Evolutionary conservation across 2,797 vertebrate species (phyloP).

Genomic region (Enteromius mattozi): DNA sequence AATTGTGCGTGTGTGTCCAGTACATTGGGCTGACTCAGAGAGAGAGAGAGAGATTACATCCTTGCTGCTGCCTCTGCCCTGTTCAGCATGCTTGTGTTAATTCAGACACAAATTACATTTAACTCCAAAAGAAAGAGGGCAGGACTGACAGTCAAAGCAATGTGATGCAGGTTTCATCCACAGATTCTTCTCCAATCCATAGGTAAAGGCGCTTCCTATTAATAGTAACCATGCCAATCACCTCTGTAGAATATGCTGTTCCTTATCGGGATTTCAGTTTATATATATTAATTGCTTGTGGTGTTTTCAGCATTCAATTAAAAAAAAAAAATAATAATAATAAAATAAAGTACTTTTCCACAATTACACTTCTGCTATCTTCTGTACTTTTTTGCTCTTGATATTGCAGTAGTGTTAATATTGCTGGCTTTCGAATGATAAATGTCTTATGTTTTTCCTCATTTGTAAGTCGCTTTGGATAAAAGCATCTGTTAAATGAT

Average conservation of each 20-base stretch:
- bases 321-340: not conserved
- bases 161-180: constrained; percentile 3
- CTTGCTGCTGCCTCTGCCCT: constrained; percentile 30
- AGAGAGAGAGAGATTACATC: not conserved
- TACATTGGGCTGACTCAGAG: constrained; percentile 18
- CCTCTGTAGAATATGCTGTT: not conserved
- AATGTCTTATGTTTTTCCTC: constrained; percentile 21
- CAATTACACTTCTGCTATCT: not conserved
- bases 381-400: not conserved
- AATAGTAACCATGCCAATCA: not conserved
- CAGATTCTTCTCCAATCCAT: not conserved
- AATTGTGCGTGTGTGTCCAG: constrained; percentile 13
- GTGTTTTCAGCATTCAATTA: not conserved
- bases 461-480: constrained; percentile 24
- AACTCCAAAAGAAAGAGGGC: constrained; percentile 1
- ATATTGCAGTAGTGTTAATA: constrained; percentile 16
- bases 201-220: not conserved
- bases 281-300: not conserved
- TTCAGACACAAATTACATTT: constrained; percentile 52
- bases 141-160: constrained; percentile 5
- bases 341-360: not conserved
- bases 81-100: constrained; percentile 44
- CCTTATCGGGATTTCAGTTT: not conserved
- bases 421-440: constrained; percentile 8
- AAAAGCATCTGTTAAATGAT: constrained; percentile 36